phyloP scores from a whole-genome alignment of 2,888 invertebrate genomes.

The Tolmerus cingulatus region DNA sequence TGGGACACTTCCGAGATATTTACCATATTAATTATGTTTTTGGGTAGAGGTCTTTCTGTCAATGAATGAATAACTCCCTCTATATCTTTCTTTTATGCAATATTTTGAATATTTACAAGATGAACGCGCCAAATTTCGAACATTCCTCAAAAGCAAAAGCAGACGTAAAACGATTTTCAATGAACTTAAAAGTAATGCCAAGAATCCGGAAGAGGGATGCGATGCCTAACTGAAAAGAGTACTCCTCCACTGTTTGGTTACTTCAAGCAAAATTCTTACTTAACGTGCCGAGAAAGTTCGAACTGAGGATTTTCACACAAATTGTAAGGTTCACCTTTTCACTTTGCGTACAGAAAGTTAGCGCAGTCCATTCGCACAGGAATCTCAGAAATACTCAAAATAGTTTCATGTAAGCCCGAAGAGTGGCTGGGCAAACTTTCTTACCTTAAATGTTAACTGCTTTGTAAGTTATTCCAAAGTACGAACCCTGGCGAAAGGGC shows the following conservation, averaged over 20 bases:
- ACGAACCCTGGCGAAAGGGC: background rate
- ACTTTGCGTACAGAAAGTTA: background rate
- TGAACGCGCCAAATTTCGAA: background rate
- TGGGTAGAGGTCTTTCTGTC: background rate
- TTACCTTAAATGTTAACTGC: background rate
- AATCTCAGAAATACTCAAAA: background rate
- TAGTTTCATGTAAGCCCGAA: background rate
- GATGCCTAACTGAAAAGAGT: background rate
- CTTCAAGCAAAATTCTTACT: background rate
- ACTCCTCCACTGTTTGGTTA: background rate
- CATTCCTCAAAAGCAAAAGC: background rate
- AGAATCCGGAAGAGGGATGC: background rate
- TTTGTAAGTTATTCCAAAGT: background rate
- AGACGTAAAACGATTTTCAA: background rate
- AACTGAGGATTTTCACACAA: background rate
- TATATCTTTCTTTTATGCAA: background rate
- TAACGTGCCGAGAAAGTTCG: background rate
- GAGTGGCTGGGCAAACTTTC: background rate
- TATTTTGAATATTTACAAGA: background rate
- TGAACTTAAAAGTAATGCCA: background rate
- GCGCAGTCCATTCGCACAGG: background rate
- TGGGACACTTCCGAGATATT: background rate
- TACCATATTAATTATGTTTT: background rate
- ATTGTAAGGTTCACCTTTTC: background rate
- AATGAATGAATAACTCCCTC: background rate